These are phyloP conservation scores for Callyntrura sp. DNA, from an alignment of 2,888 invertebrate species.

Conservation along the genomic window DNA sequence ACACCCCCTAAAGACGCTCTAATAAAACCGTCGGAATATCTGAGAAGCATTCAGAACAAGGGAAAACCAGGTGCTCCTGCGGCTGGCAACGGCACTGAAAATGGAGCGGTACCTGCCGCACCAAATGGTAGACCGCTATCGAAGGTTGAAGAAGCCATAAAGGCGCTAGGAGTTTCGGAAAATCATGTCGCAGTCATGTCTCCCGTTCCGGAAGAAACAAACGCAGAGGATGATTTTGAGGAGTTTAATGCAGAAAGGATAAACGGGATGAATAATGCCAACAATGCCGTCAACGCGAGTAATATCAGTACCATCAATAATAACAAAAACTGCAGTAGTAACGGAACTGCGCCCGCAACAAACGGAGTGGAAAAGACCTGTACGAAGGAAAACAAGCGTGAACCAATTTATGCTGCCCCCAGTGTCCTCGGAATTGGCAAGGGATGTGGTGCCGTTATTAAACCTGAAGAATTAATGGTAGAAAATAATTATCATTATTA, in stretches of 20 bases:
- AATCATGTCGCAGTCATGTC: slow-evolving; percentile 78
- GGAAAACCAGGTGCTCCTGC: slow-evolving; percentile 73
- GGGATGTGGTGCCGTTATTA: slow-evolving; percentile 78
- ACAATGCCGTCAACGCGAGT: slow-evolving; percentile 25
- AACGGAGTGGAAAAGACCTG: slow-evolving; percentile 64
- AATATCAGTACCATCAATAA: slow-evolving; percentile 58
- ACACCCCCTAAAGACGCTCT: slow-evolving; percentile 91
- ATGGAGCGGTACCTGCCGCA: not conserved
- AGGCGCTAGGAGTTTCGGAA: slow-evolving; percentile 78
- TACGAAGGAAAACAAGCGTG: slow-evolving; percentile 70
- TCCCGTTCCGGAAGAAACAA: slow-evolving; percentile 81
- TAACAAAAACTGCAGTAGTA: slow-evolving; percentile 55
- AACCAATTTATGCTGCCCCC: slow-evolving; percentile 71
- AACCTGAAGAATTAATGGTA: slow-evolving; percentile 83
- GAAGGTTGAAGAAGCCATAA: slow-evolving; percentile 81
- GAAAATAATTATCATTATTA: slow-evolving; percentile 35
- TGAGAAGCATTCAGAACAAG: slow-evolving; percentile 91
- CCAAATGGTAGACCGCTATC: slow-evolving; percentile 70
- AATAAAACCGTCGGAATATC: slow-evolving; percentile 96
- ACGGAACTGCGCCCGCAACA: slow-evolving; percentile 59
- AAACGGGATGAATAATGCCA: slow-evolving; percentile 64
- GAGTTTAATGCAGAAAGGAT: slow-evolving; percentile 82
- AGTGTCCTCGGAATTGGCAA: slow-evolving; percentile 67
- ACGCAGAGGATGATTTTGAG: slow-evolving; percentile 82
- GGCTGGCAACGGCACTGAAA: slow-evolving; percentile 33